Conservation (phyloP, 1,140 invertebrate species). For the Callitettix versicolor region DNA sequence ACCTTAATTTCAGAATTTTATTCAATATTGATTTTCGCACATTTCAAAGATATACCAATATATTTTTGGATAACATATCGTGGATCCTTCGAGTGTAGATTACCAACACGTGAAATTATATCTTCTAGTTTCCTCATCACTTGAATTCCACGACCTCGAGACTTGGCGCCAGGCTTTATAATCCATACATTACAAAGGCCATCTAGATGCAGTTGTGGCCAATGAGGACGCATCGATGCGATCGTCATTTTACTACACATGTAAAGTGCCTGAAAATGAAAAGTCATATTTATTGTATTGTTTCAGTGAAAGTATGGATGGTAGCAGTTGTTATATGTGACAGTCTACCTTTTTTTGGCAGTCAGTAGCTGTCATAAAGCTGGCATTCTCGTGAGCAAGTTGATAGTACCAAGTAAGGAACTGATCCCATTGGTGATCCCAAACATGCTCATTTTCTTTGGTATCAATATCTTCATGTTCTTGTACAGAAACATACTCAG, state of each 20-base stretch:
- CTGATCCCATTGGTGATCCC: conserved; percentile 77
- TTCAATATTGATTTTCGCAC: too few relatives aligned
- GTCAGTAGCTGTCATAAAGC: conserved; percentile 35
- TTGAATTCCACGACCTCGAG: conserved; percentile 79
- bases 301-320: too few relatives aligned
- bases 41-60: conserved; percentile 63
- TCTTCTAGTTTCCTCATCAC: conserved; percentile 78
- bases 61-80: conserved; percentile 92
- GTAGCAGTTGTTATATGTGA: too few relatives aligned
- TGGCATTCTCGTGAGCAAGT: conserved; percentile 50
- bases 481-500: conserved; percentile 60
- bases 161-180: conserved; percentile 88
- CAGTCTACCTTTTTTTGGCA: conserved; percentile 29
- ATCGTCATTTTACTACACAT: conserved; percentile 39
- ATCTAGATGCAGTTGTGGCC: conserved; percentile 74
- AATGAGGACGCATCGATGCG: conserved; percentile 48
- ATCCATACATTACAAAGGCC: conserved; percentile 87
- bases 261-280: conserved; percentile 33
- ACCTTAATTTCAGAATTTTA: too few relatives aligned
- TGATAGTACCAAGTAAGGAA: conserved; percentile 67
- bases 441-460: conserved; percentile 49
- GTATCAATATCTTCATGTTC: conserved; percentile 80
- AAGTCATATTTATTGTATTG: too few relatives aligned
- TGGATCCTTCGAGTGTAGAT: conserved; percentile 47
- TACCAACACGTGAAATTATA: conserved; percentile 62